Evolutionary conservation across 92 coral and sea anemone genomes (phyloP).

Genomic region (Pocillopora grandis): DNA sequence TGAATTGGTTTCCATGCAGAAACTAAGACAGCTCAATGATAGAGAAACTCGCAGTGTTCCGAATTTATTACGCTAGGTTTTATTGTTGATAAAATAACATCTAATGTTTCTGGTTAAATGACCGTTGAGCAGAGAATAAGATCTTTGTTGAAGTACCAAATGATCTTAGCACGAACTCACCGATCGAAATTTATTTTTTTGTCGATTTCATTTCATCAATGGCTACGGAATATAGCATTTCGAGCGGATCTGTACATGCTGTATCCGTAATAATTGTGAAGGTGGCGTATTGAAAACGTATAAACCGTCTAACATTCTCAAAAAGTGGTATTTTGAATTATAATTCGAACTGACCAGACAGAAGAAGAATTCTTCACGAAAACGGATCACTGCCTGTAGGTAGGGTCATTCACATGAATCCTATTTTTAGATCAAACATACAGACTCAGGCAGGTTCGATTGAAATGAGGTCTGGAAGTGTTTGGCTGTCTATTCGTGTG

Average conservation of each 20-base stretch:
- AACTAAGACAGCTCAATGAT: conserved; percentile 35
- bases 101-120: background rate
- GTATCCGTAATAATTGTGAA: conserved; percentile 30
- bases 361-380: background rate
- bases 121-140: conserved; percentile 1
- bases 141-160: background rate
- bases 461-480: conserved; percentile 18
- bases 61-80: conserved; percentile 9
- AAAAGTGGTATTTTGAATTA: conserved; percentile 14
- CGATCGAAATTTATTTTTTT: conserved; percentile 26
- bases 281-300: conserved; percentile 37
- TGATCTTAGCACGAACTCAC: conserved; percentile 4
- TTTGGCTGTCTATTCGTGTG: conserved; percentile 10
- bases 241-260: conserved; percentile 39
- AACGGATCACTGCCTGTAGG: conserved; percentile 27
- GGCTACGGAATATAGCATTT: conserved; percentile 27
- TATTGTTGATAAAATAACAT: background rate
- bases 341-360: conserved; percentile 12
- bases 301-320: conserved; percentile 2
- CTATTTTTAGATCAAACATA: conserved; percentile 43
- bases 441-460: conserved; percentile 34
- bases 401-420: conserved; percentile 23
- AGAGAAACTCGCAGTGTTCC: background rate
- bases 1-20: conserved; percentile 60
- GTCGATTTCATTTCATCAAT: conserved; percentile 23